Conservation (phyloP, 2,888 invertebrate genomes). For the Trisateles emortualis region DNA sequence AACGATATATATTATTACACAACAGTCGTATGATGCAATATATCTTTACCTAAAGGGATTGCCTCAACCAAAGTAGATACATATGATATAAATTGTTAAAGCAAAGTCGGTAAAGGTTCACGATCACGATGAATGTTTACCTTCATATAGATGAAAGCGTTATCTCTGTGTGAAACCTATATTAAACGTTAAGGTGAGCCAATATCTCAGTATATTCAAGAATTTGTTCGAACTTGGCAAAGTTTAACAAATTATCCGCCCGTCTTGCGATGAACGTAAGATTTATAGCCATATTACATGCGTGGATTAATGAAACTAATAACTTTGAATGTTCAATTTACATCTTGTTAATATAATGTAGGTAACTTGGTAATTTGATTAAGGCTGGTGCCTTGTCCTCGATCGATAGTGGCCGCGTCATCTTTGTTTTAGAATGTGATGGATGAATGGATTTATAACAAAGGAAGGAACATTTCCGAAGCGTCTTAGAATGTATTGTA, state of each 20-base stretch:
- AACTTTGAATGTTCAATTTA: slow-evolving; percentile 29
- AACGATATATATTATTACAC: too few species aligned
- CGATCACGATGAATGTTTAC: neutral
- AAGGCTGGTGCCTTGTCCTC: neutral
- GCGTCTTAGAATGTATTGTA: too few species aligned
- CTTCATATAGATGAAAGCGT: neutral
- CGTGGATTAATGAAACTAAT: slow-evolving; percentile 34
- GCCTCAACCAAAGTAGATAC: too few species aligned
- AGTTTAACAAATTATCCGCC: slow-evolving; percentile 7
- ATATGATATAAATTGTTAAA: too few species aligned
- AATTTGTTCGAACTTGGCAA: slow-evolving; percentile 18
- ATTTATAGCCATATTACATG: slow-evolving; percentile 44
- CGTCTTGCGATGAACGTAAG: slow-evolving; percentile 17
- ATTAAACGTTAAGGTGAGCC: slow-evolving; percentile 7
- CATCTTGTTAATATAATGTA: slow-evolving; percentile 17
- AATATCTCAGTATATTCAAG: slow-evolving; percentile 13
- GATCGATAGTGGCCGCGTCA: neutral
- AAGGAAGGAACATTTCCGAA: too few species aligned
- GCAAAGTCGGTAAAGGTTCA: too few species aligned
- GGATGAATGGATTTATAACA: neutral
- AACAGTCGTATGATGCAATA: too few species aligned
- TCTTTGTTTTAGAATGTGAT: neutral
- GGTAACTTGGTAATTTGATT: slow-evolving; percentile 4
- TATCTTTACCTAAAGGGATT: too few species aligned
- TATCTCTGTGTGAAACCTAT: neutral